A percentile compares a stretch with the other conserved stretches of the same genome.
phyloP scores from a whole-genome alignment of 2,888 invertebrate genomes.

The Erynnis tages region DNA sequence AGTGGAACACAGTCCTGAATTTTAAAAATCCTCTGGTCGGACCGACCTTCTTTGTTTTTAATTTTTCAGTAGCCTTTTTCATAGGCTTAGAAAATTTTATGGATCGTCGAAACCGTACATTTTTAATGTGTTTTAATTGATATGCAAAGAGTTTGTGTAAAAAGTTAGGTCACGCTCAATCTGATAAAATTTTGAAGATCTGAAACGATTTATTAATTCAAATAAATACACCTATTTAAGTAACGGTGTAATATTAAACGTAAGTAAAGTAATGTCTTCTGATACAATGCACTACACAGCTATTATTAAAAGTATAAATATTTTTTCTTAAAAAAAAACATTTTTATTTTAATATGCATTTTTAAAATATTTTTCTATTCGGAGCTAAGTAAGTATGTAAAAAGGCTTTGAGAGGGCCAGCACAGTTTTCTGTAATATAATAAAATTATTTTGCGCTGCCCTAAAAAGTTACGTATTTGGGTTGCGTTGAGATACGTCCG shows the following conservation, averaged over 20 bases:
- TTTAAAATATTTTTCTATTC: slow-evolving; percentile 11
- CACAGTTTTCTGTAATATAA: slow-evolving; percentile 15
- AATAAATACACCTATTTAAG: too few species aligned
- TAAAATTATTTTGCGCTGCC: slow-evolving; percentile 20
- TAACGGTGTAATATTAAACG: too few species aligned
- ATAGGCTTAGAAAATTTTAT: too few species aligned
- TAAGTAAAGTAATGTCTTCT: too few species aligned
- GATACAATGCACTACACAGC: too few species aligned
- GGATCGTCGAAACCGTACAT: too few species aligned
- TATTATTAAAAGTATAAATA: too few species aligned
- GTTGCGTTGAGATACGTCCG: slow-evolving; percentile 26
- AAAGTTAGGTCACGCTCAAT: too few species aligned
- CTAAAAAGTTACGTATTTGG: slow-evolving; percentile 26
- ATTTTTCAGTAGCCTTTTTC: not conserved
- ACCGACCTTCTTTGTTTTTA: not conserved
- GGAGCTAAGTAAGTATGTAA: slow-evolving; percentile 4
- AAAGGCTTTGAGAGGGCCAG: slow-evolving; percentile 4
- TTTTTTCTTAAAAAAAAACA: not conserved
- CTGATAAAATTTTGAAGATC: too few species aligned
- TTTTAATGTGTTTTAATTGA: too few species aligned
- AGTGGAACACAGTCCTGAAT: not conserved
- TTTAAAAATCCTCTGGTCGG: not conserved
- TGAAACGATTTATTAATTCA: too few species aligned
- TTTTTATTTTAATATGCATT: not conserved
- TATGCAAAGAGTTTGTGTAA: too few species aligned